Evolutionary conservation across 1,140 invertebrate species (phyloP).

Genomic region (Drosophila novamexicana): DNA sequence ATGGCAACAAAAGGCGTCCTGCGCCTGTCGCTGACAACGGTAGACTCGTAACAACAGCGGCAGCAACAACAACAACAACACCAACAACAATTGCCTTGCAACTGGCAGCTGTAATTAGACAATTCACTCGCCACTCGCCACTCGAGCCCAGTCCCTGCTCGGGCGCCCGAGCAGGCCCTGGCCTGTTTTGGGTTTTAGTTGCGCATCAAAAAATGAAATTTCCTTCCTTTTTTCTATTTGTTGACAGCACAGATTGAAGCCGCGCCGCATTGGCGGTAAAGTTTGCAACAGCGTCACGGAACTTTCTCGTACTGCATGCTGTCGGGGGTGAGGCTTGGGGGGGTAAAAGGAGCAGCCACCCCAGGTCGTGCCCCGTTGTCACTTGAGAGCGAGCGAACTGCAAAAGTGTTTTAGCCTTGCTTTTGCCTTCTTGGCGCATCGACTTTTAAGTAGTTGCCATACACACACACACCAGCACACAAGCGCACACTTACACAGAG

Average conservation of each 20-base stretch:
- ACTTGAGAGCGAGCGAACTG: conserved; percentile 64
- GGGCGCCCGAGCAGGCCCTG: conserved; percentile 5
- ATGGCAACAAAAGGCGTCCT: conserved; percentile 64
- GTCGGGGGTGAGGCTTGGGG: not conserved
- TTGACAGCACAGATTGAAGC: conserved; percentile 66
- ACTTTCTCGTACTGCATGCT: conserved; percentile 55
- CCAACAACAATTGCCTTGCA: conserved; percentile 43
- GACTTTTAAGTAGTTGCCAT: conserved; percentile 74
- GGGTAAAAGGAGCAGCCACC: not conserved
- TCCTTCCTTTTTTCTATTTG: conserved; percentile 49
- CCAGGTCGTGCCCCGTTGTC: conserved; percentile 53
- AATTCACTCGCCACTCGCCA: conserved; percentile 68
- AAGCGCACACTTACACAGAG: not conserved
- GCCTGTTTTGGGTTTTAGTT: conserved; percentile 64
- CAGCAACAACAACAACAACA: conserved; percentile 30
- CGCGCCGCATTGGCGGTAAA: conserved; percentile 79
- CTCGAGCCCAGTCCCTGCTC: conserved; percentile 2
- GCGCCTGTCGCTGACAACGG: conserved; percentile 52
- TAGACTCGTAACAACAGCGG: conserved; percentile 26
- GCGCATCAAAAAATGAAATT: conserved; percentile 49
- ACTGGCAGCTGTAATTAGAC: conserved; percentile 81
- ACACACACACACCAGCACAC: not conserved
- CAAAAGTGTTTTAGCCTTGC: conserved; percentile 76
- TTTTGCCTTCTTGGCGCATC: conserved; percentile 62
- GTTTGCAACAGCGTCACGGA: conserved; percentile 66